Evolutionary conservation across 2,113 vertebrate species (phyloP).

Genomic region (Jacana jacana): DNA sequence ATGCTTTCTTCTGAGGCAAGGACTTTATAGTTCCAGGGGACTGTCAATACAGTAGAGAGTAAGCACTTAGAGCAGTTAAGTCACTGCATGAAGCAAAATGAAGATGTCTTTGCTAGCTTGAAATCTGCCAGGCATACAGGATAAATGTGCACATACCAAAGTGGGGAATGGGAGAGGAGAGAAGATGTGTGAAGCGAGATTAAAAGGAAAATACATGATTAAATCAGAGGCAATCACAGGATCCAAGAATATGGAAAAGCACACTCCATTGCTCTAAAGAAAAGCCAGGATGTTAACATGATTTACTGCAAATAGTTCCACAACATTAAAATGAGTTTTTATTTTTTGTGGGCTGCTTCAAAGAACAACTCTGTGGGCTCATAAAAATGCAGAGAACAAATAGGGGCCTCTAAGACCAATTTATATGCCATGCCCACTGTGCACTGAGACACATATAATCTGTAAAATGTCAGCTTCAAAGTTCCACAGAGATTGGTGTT

Average conservation of each 20-base stretch:
- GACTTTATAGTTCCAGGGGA: constrained; percentile 65
- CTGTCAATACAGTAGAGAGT: constrained; percentile 36
- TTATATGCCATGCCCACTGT: constrained; percentile 84
- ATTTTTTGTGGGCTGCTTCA: constrained; percentile 82
- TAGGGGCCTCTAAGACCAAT: constrained; percentile 85
- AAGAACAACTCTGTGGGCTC: constrained; percentile 85
- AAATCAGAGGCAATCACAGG: background rate
- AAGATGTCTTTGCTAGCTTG: constrained; percentile 9
- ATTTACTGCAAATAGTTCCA: constrained; percentile 83
- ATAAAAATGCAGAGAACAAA: constrained; percentile 87
- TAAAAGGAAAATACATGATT: background rate
- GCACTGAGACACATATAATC: constrained; percentile 84
- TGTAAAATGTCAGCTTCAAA: constrained; percentile 95
- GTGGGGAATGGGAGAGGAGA: background rate
- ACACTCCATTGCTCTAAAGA: constrained; percentile 18
- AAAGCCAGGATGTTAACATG: constrained; percentile 79
- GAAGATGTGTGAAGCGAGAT: background rate
- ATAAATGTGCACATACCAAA: background rate
- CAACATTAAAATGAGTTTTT: constrained; percentile 83
- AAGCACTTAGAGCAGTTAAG: constrained; percentile 18
- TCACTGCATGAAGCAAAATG: constrained; percentile 24
- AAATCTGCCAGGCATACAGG: background rate
- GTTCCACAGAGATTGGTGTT: constrained; percentile 89
- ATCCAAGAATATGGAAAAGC: constrained; percentile 30
- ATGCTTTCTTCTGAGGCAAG: constrained; percentile 68